phyloP scores from a whole-genome alignment of 2,113 vertebrate genomes.

The Thomomys bottae region DNA sequence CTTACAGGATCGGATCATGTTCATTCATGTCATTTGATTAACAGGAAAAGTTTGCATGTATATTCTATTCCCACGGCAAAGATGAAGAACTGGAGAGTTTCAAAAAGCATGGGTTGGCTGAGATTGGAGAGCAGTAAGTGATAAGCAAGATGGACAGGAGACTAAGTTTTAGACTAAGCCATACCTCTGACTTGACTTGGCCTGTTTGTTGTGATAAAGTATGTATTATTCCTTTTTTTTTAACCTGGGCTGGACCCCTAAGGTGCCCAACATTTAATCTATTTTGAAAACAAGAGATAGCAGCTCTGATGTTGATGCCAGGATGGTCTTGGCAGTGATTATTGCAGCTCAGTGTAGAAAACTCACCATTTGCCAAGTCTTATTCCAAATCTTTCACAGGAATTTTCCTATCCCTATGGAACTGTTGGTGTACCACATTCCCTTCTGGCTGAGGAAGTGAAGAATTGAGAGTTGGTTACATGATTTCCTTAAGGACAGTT shows the following conservation, averaged over 20 bases:
- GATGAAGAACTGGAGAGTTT: not conserved
- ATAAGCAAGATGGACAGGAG: not conserved
- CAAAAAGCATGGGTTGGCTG: not conserved
- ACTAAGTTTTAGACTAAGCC: not conserved
- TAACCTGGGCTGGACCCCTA: no score
- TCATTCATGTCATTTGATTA: not conserved
- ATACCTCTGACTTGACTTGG: no score
- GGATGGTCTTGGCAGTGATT: accelerated
- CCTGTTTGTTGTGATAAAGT: no score
- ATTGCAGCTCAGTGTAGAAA: accelerated
- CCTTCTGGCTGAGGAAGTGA: not conserved
- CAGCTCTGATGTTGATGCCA: not conserved
- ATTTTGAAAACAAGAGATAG: not conserved
- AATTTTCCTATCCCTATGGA: not conserved
- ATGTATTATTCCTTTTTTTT: no score
- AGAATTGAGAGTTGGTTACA: not conserved
- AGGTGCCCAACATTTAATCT: not conserved
- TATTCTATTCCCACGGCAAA: not conserved
- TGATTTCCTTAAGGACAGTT: not conserved
- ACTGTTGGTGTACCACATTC: no score
- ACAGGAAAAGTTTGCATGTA: not conserved
- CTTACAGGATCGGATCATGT: not conserved
- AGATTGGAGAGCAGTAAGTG: not conserved
- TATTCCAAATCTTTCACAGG: not conserved
- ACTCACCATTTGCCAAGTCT: not conserved